These are phyloP conservation scores for Rhizomys pruinosus DNA, from an alignment of 2,113 vertebrate genomes.

Conservation along the genomic window DNA sequence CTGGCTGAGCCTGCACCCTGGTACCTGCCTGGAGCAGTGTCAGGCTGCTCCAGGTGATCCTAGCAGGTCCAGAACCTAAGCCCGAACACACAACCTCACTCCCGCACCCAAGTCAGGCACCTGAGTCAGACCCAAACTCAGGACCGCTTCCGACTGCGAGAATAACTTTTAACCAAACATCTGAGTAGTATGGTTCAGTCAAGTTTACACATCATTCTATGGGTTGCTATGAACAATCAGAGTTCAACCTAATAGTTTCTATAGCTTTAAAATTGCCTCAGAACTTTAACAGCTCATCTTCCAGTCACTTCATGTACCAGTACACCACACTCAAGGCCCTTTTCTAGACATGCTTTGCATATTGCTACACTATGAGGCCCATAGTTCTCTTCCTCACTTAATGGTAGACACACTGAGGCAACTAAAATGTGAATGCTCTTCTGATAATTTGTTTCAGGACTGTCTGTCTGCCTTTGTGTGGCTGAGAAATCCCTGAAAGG, in stretches of 20 bases:
- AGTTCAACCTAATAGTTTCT: background rate
- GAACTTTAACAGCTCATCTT: background rate
- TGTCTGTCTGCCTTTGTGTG: background rate
- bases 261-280: background rate
- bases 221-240: background rate
- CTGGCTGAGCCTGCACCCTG: no score
- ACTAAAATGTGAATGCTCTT: background rate
- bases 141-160: no score
- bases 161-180: background rate
- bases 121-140: no score
- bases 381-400: background rate
- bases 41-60: no score
- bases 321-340: background rate
- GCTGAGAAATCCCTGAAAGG: background rate
- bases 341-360: background rate
- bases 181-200: background rate
- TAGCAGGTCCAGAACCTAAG: no score
- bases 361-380: background rate
- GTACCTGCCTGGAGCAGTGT: no score
- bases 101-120: no score
- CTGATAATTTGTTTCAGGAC: background rate
- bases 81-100: no score
- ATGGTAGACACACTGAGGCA: no score
- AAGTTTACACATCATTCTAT: background rate
- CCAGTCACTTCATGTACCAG: background rate